Percentiles rank a stretch among this genome's conserved stretches.
Evolutionary conservation across 2,113 vertebrate species (phyloP).

Genomic region (Solea solea): DNA sequence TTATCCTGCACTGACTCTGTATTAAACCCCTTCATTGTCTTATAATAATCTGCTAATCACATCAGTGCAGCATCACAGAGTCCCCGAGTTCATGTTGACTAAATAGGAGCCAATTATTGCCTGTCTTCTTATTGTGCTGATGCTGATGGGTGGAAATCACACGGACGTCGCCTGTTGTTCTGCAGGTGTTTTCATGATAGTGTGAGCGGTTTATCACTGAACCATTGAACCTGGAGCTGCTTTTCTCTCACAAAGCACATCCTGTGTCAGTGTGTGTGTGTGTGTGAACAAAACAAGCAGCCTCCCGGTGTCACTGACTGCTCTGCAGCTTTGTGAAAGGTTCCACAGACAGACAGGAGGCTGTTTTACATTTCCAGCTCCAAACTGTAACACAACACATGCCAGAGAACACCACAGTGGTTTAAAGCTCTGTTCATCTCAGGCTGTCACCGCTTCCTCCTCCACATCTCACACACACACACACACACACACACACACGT

Average conservation of each 20-base stretch:
- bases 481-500: background rate
- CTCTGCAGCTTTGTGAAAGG: constrained; percentile 1
- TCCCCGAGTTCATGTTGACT: constrained; percentile 46
- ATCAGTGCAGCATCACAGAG: constrained; percentile 69
- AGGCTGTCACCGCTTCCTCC: constrained; percentile 36
- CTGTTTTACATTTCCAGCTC: background rate
- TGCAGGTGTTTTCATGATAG: background rate
- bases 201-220: background rate
- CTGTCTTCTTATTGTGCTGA: constrained; percentile 10
- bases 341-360: background rate
- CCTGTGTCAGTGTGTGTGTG: constrained; percentile 2
- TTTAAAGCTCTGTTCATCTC: constrained; percentile 15
- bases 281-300: constrained; percentile 10
- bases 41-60: constrained; percentile 75
- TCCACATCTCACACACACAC: background rate
- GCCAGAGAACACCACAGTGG: constrained; percentile 23
- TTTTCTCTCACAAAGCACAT: constrained; percentile 9
- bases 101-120: constrained; percentile 54
- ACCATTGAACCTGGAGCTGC: background rate
- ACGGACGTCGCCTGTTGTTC: background rate
- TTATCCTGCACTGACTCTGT: constrained; percentile 53
- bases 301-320: background rate
- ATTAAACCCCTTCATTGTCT: constrained; percentile 57
- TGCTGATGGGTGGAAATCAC: constrained; percentile 15
- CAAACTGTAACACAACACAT: background rate